phyloP scores from a whole-genome alignment of 2,113 vertebrate genomes.

The Nyctibius bracteatus region DNA sequence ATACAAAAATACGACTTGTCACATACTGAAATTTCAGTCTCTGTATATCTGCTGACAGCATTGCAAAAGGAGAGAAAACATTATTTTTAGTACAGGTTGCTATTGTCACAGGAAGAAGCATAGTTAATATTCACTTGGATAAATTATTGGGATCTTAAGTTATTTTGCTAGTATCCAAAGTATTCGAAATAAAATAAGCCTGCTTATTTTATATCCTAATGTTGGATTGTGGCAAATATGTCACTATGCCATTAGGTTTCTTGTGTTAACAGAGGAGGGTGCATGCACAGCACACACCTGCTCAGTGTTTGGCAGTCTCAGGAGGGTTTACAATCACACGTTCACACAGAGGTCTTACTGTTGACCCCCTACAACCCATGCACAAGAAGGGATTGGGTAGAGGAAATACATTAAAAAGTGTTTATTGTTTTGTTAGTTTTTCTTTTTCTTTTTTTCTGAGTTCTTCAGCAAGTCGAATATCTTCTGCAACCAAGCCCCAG shows the following conservation, averaged over 20 bases:
- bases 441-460: neutral
- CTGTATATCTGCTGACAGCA: neutral
- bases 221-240: neutral
- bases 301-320: neutral
- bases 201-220: neutral
- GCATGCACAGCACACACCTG: neutral
- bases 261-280: neutral
- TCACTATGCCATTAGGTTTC: rapidly evolving
- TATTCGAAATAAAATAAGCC: too few relatives aligned
- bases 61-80: neutral
- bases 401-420: neutral
- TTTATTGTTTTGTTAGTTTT: neutral
- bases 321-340: neutral
- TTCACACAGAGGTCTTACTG: neutral
- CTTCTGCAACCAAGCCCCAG: neutral
- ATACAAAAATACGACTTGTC: neutral
- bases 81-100: neutral
- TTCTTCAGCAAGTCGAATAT: neutral
- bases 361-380: neutral
- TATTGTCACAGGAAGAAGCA: neutral
- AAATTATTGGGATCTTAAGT: neutral
- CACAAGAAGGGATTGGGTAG: neutral
- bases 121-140: neutral
- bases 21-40: neutral
- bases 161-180: neutral